Percentiles rank a stretch among this genome's conserved stretches.
Evolutionary conservation across 2,888 invertebrate genomes (phyloP).

Genomic region (Cataglyphis altisquamis): DNA sequence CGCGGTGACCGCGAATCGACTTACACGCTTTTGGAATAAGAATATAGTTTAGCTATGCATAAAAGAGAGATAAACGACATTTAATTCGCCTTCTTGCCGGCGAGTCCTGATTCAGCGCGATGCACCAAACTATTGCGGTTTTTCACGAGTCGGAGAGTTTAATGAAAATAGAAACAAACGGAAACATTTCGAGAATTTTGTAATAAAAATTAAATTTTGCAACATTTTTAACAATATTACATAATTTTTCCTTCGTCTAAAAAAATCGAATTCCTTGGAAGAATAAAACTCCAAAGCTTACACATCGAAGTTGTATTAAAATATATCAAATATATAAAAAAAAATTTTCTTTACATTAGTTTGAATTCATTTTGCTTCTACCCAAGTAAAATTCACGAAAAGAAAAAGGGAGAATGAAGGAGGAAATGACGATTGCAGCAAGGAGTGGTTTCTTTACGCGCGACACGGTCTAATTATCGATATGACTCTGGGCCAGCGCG

Average conservation of each 20-base stretch:
- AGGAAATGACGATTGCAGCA: conserved; percentile 60
- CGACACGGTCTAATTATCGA: conserved; percentile 73
- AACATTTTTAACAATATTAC: not conserved
- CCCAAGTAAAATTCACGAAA: conserved; percentile 3
- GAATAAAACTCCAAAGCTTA: not conserved
- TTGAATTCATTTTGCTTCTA: not conserved
- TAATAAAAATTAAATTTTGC: too few species aligned
- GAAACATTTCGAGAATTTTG: too few species aligned
- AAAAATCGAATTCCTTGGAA: not conserved
- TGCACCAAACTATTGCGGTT: conserved; percentile 14
- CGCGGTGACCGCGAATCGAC: conserved; percentile 46
- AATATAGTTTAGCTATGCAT: conserved; percentile 40
- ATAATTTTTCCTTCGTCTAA: not conserved
- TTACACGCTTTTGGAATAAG: conserved; percentile 51
- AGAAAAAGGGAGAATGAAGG: not conserved
- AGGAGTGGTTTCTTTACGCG: conserved; percentile 68
- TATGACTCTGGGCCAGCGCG: conserved; percentile 56
- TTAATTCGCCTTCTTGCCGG: conserved; percentile 39
- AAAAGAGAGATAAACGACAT: conserved; percentile 6
- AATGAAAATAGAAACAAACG: too few species aligned
- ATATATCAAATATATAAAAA: not conserved
- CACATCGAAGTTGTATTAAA: not conserved
- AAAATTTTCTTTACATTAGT: not conserved
- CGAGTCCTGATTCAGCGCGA: conserved; percentile 30
- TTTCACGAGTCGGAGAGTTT: not conserved